Conservation (phyloP, 2,888 invertebrate genomes). For the Monochamus alternatus region DNA sequence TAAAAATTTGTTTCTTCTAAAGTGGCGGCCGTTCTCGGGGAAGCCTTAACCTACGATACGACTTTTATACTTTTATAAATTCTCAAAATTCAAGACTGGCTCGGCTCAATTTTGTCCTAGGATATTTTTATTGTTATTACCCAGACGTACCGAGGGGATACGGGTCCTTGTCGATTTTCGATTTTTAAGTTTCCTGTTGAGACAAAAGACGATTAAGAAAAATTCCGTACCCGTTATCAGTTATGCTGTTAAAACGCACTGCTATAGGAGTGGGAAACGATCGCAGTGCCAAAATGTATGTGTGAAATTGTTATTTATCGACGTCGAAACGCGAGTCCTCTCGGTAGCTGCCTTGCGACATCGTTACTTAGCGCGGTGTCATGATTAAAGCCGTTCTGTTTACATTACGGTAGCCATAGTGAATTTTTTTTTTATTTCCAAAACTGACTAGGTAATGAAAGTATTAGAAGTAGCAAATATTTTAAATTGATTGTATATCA, state of each 20-base stretch:
- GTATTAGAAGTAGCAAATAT: conserved; percentile 38
- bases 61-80: conserved; percentile 61
- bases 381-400: conserved; percentile 14
- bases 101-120: conserved; percentile 38
- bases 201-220: too few relatives aligned
- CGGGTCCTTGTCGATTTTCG: background rate
- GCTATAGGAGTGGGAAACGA: too few relatives aligned
- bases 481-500: conserved; percentile 31
- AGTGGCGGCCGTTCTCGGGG: conserved; percentile 29
- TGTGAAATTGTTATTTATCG: too few relatives aligned
- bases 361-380: conserved; percentile 1
- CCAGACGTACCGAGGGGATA: background rate
- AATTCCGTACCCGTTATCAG: too few relatives aligned
- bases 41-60: conserved; percentile 56
- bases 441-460: conserved; percentile 18
- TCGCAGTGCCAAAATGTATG: too few relatives aligned
- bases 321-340: background rate
- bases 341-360: conserved; percentile 16
- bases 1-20: conserved; percentile 44
- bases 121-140: conserved; percentile 8
- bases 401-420: conserved; percentile 24
- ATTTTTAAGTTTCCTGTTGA: too few relatives aligned
- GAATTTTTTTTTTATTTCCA: background rate
- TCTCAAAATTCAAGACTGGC: conserved; percentile 37
- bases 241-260: too few relatives aligned